Base-by-base conservation (phyloP, 2,888 invertebrate genomes). In the Eristalinus sepulchralis region DNA sequence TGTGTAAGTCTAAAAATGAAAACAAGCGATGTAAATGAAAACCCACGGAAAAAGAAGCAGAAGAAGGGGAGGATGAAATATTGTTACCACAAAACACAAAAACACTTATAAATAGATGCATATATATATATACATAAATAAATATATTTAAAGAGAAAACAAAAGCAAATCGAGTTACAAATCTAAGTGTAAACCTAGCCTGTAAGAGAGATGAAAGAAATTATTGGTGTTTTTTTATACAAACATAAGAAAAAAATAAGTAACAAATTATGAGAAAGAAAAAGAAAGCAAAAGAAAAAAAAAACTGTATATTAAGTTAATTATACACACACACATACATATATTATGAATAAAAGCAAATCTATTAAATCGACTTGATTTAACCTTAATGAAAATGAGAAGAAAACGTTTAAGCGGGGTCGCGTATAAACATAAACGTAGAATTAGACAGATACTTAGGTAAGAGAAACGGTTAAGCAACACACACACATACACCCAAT, bases 201-300 rank as follows among this genome's bases (percentile, higher is more conserved):
- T n/a, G 71, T 72, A 63, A 13, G 22, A 68, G 33, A 17, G 53
- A 55, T 34, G 39, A 62, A 59, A 59, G 62, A 70, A 80, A 39
- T 70, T 60, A 57, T 71, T 55, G 81, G 82, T 85, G 82, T 85
- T 85, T 85, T 76, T 83, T 66, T 85, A 77, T 77, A 85, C 31
- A 71, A 36, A 81, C 17, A 17, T 47, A n/a, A 53, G 60, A 67
- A 62, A 64, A 57, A 55, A 60, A 59, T 1, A 77, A 10, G 63
- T 20, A 67, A 34, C 17, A 47, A 47, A 47, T 17, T 5, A 27
- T 27, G n/a, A n/a, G n/a, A n/a, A n/a, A n/a, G n/a, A n/a, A n/a
- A n/a, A n/a, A n/a, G n/a, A n/a, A n/a, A n/a, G n/a, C n/a, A n/a
- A n/a, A 64, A 64, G 31, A 55, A 68, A 72, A 33, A 31, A 67